Evolutionary conservation across 1,140 invertebrate genomes (phyloP), one percentile per base, ranked within the genome.

Genomic region (Agraylea sexmaculata): DNA sequence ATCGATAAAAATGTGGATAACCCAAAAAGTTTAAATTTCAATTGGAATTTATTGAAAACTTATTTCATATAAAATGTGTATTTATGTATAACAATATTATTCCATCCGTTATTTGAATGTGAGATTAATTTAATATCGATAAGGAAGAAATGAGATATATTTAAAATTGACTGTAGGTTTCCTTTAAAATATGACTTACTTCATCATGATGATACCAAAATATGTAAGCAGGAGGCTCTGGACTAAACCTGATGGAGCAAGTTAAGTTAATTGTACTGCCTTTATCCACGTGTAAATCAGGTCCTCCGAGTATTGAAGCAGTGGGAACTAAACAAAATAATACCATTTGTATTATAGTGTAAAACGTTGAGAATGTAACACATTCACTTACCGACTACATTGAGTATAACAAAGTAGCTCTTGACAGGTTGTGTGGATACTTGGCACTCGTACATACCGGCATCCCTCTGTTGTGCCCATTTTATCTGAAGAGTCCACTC

Each of bases 131-230:
- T 30, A 21, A 18, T 18, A n/a, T 10, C 2, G 25, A 21, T 11
- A 27, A 30, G 17, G 27, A 39, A 39, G 31, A 20, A 13, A 28
- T 20, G 31, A 13, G 13, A 30, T 12, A 13, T 8, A 17, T 13
- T 12, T 17, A 15, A 21, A 15, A 25, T 37, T 22, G 21, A 25
- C 11, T 17, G 18, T 37, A 37, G 17, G 12, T n/a, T 16, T 20
- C 16, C 12, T 37, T 23, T 8, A 11, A 32, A 15, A 32, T 13
- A 32, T 18, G 18, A 32, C 15, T 75, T 74, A 84, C 83, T 70
- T 83, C 77, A 54, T 89, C 84, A 60, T 87, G 82, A 70, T 90
- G 87, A 71, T 91, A 90, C 87, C 87, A 91, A 64, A 91, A 91
- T 58, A 91, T 87, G 69, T 83, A 90, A 50, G 84, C 84, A 50